These are phyloP conservation scores for Parazoanthus swiftii DNA, from an alignment of 92 coral and sea anemone species.

Conservation along the genomic window DNA sequence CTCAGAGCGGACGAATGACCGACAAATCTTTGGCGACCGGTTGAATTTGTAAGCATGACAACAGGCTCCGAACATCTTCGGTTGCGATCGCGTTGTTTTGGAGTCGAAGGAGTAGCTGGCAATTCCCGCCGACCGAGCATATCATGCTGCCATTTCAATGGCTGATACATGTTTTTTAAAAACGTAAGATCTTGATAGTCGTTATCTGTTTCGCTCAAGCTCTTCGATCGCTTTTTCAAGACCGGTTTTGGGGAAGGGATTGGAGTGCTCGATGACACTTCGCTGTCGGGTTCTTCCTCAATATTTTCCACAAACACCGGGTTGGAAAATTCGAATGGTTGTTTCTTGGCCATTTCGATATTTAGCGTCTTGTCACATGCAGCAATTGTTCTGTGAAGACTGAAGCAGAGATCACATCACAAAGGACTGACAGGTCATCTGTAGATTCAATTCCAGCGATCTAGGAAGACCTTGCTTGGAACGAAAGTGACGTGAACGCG, in stretches of 20 bases:
- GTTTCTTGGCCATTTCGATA: background rate
- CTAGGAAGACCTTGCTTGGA: background rate
- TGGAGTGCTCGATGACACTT: constrained; percentile 25
- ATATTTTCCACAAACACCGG: constrained; percentile 18
- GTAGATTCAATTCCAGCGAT: no score
- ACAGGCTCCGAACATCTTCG: constrained; percentile 31
- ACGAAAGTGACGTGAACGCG: background rate
- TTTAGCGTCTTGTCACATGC: background rate
- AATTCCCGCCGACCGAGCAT: background rate
- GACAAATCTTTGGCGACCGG: background rate
- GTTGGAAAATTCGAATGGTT: constrained; percentile 22
- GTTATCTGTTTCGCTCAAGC: constrained; percentile 15
- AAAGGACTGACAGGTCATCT: background rate
- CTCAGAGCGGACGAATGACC: background rate
- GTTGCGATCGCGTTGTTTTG: background rate
- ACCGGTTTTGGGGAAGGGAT: constrained; percentile 17
- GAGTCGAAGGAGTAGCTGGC: constrained; percentile 13
- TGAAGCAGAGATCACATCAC: background rate
- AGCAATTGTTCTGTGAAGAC: background rate
- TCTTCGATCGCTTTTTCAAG: constrained; percentile 23
- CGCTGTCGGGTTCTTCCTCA: constrained; percentile 20
- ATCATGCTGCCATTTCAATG: background rate
- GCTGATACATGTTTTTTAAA: constrained; percentile 1
- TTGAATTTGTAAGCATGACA: constrained; percentile 15
- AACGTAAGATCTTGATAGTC: constrained; percentile 28